Percentiles rank a stretch among this genome's conserved stretches.
These are phyloP conservation scores for Pitangus sulphuratus DNA, from an alignment of 2,797 vertebrate species.

Conservation along the genomic window DNA sequence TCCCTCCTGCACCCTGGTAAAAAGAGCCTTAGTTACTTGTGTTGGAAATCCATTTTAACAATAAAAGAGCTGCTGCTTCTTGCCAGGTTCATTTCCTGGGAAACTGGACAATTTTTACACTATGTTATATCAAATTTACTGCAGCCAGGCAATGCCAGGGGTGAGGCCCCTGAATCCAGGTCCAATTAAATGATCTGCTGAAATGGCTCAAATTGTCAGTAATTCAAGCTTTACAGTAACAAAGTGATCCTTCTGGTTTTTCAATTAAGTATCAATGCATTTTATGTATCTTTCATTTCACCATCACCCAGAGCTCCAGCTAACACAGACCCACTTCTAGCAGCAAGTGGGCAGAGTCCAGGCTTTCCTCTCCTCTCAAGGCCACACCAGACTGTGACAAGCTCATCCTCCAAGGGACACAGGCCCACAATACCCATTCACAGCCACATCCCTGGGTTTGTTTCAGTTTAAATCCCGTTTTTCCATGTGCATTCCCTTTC, in stretches of 20 bases:
- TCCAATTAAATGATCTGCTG: conserved; percentile 1
- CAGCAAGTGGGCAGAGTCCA: not conserved
- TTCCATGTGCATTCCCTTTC: accelerated
- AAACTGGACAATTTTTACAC: not conserved
- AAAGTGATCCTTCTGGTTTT: not conserved
- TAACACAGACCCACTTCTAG: not conserved
- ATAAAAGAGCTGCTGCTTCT: not conserved
- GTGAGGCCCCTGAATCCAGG: not conserved
- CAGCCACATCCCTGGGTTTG: not conserved
- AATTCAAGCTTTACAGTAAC: conserved; percentile 10
- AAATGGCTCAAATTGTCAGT: not conserved
- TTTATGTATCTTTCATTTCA: not conserved
- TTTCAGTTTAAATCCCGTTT: not conserved
- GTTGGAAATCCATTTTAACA: not conserved
- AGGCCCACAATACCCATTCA: not conserved
- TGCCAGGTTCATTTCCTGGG: not conserved
- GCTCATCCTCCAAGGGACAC: not conserved
- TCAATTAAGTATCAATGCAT: not conserved
- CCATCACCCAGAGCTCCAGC: not conserved
- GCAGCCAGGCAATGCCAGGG: not conserved
- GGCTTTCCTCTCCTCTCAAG: not conserved
- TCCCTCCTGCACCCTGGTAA: not conserved
- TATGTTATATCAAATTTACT: not conserved
- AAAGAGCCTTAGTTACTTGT: not conserved
- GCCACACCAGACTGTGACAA: not conserved